These are phyloP conservation scores for Ectemnius lituratus DNA, from an alignment of 2,888 invertebrate genomes.

Conservation along the genomic window DNA sequence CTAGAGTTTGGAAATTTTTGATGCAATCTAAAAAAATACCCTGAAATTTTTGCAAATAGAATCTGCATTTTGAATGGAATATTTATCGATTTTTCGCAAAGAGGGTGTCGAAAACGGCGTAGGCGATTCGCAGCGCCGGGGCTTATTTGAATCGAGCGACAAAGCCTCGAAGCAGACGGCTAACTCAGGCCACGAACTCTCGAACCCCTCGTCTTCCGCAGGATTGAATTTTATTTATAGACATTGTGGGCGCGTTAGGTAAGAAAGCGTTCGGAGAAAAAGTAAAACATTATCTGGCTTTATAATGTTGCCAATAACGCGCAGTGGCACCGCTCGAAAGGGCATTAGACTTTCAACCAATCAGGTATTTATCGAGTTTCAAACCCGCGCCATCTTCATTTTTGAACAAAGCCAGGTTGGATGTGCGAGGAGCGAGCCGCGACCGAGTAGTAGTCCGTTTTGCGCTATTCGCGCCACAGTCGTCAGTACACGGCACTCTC, in stretches of 20 bases:
- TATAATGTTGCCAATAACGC: conserved; percentile 38
- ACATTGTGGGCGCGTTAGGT: conserved; percentile 44
- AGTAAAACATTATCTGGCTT: conserved; percentile 39
- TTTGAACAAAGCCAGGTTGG: conserved; percentile 86
- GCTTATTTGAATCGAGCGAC: conserved; percentile 68
- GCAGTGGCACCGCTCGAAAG: conserved; percentile 29
- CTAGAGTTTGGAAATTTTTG: too few species aligned
- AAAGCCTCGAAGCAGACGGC: conserved; percentile 75
- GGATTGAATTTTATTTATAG: conserved; percentile 71
- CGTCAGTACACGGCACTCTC: conserved; percentile 79
- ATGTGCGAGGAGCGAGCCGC: conserved; percentile 61
- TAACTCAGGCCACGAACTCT: conserved; percentile 79
- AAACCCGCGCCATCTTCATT: conserved; percentile 90
- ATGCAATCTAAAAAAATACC: too few species aligned
- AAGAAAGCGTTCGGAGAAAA: conserved; percentile 35
- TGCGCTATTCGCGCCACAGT: conserved; percentile 76
- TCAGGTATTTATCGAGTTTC: conserved; percentile 78
- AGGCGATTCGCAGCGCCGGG: conserved; percentile 49
- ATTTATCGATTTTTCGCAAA: conserved; percentile 42
- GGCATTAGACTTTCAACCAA: conserved; percentile 66
- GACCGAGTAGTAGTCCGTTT: conserved; percentile 84
- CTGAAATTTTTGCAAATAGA: neutral
- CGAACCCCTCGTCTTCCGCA: conserved; percentile 83
- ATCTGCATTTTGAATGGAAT: conserved; percentile 4
- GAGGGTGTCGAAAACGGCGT: conserved; percentile 31